Base-by-base conservation (phyloP, 2,113 vertebrate species). In the Eidolon helvum region DNA sequence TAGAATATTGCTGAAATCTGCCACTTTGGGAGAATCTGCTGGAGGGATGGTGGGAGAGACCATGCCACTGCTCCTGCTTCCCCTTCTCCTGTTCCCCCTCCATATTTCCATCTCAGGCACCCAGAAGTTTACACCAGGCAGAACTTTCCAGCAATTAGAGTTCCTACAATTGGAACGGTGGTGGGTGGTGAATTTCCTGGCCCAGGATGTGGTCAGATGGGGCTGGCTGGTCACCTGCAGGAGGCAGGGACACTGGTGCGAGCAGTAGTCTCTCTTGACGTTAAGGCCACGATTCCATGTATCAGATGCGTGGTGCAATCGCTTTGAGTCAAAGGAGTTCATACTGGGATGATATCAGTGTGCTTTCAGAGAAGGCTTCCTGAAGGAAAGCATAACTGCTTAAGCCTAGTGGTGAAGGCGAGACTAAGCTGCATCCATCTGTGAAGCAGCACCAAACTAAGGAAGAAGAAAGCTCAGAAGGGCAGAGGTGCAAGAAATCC, bases 61-160 rank as follows among this genome's bases (percentile, higher is more conserved):
- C 11, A 26, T 2, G 1, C 10, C 26, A 5, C 38, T 59, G 61
- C 78, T 78, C 28, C 78, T 61, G 69, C 24, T 28, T 84, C 38
- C 10, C 7, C 15, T 2, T 19, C 4, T 2, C 35, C 1, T 16
- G 33, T 21, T 16, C 3, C 6, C 10, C 33, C 3, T 8, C 21
- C 66, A 38, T 18, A 45, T 63, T 85, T 93, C 38, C 61, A 78
- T n/a, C 35, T 75, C 78, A 65, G 14, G 45, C 66, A 43, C 53
- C 30, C 16, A 55, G 18, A 45, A 8, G 9, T 66, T 87, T 59
- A 74, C 10, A 72, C 78, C 22, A 14, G 5, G 10, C 48, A 86
- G 83, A 86, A 72, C 40, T 38, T 50, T 77, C n/a, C 53, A 78
- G n/a, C 33, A 78, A 53, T 89, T 9, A 50, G 75, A 57, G 33